phyloP scores from a whole-genome alignment of 2,113 vertebrate genomes.

The Puffinus mauretanicus region DNA sequence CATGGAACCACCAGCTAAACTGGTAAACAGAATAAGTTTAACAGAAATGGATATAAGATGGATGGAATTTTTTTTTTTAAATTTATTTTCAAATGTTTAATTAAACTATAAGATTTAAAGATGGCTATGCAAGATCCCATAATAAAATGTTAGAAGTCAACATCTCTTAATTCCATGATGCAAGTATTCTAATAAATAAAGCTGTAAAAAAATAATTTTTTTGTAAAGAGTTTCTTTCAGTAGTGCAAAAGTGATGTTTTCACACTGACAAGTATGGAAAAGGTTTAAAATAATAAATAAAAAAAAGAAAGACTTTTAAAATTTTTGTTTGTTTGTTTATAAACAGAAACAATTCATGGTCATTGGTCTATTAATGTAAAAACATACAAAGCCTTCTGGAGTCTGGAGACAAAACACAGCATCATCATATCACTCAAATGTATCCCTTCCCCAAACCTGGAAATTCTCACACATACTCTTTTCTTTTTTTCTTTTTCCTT shows the following conservation, averaged over 20 bases:
- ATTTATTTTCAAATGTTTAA: not conserved
- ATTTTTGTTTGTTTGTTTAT: not conserved
- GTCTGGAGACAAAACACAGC: not conserved
- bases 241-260: not conserved
- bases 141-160: not conserved
- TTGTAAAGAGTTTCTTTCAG: not conserved
- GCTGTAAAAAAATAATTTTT: not conserved
- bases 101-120: not conserved
- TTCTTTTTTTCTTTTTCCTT: not conserved
- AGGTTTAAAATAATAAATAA: not conserved
- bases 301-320: not conserved
- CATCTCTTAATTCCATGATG: not conserved
- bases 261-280: not conserved
- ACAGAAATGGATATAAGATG: not conserved
- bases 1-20: not conserved
- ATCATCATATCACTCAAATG: not conserved
- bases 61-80: no score
- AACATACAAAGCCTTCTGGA: not conserved
- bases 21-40: not conserved
- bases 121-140: not conserved
- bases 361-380: not conserved
- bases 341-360: not conserved
- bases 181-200: not conserved
- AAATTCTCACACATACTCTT: not conserved
- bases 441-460: not conserved